Evolutionary conservation across 2,888 invertebrate genomes (phyloP), one percentile per base, ranked within the genome.

Genomic region (Mechanitis mazaeus): DNA sequence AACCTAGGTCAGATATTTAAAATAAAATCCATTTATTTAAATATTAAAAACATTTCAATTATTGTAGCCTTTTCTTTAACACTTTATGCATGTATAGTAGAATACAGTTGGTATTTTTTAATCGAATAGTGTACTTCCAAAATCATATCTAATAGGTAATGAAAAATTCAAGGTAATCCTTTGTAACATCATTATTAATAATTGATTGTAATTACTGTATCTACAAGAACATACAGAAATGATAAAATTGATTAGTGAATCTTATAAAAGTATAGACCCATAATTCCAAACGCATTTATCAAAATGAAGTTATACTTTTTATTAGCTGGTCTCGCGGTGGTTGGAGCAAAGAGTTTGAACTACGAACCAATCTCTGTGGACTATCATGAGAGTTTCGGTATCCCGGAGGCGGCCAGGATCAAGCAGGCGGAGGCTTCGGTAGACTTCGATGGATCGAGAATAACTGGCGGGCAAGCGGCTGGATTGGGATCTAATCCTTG

Each of bases 361-460:
- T 62, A 63, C 33, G 75, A 72, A 61, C 69, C 67, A 0, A 68
- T 74, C 42, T 56, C 38, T 4, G 45, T 64, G 28, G 54, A 71
- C 61, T 81, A 81, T 70, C 81, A 81, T 60, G 70, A 71, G 38
- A 66, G 67, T 6, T 64, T 75, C 31, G 80, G 81, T 3, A 74
- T 81, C 31, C 68, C 70, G 0, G 69, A 72, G 54, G 80, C 80
- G 1, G 69, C 70, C 3, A 70, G 73, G 45, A 72, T 80, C 64
- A 67, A 62, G 60, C 64, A 64, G 3, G 61, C 60, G 0, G 78
- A 79, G 59, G 64, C 68, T 4, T 69, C 71, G 0, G 55, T 64
- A 7, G 72, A 74, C 59, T 72, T 73, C 60, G 72, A 72, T 42
- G 72, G 70, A 42, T 64, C 70, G 11, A 76, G 76, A 61, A 78